Evolutionary conservation across 2,888 invertebrate species (phyloP), one percentile per base, ranked within the genome.

Genomic region (Marasmarcha lunaedactyla): DNA sequence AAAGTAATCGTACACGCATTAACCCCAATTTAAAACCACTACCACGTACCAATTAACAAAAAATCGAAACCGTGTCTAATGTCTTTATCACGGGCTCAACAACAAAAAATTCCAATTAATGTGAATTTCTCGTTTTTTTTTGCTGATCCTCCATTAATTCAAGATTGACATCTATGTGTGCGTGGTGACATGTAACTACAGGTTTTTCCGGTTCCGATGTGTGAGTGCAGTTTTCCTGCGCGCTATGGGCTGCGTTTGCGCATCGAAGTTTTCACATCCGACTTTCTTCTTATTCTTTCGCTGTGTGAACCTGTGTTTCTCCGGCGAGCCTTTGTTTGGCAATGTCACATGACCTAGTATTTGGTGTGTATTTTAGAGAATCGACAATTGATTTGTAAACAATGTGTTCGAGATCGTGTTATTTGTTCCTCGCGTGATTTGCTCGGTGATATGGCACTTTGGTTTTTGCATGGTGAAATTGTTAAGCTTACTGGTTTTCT

Each of bases 251-350:
- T 74, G 74, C 65, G 66, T 10, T 3, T 30, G 11, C 30, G 30
- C 30, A n/a, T n/a, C 11, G 30, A 30, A 9, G 71, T 70, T 69
- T 78, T 79, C 81, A 78, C 81, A 81, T 83, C 81, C 81, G 78
- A 83, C 81, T 81, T 81, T 30, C 30, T 30, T 30, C n/a, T 10
- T 2, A 9, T 30, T 30, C 11, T 11, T 30, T n/a, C 6, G 30
- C 4, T 30, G 57, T 62, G 63, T 57, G 65, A 65, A 64, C 59
- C 46, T 47, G 52, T 63, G 63, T 68, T 63, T 68, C 67, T 56
- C 53, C 48, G 37, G 33, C 73, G 52, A 74, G 63, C 69, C 78
- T 76, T 78, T 79, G 78, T 79, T 72, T 67, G 61, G 51, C 42
- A 46, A 43, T 68, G 62, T 69, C 58, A 51, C 55, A 38, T 49